Conservation (phyloP, 1,140 invertebrate species). For the Vanessa tameamea region DNA sequence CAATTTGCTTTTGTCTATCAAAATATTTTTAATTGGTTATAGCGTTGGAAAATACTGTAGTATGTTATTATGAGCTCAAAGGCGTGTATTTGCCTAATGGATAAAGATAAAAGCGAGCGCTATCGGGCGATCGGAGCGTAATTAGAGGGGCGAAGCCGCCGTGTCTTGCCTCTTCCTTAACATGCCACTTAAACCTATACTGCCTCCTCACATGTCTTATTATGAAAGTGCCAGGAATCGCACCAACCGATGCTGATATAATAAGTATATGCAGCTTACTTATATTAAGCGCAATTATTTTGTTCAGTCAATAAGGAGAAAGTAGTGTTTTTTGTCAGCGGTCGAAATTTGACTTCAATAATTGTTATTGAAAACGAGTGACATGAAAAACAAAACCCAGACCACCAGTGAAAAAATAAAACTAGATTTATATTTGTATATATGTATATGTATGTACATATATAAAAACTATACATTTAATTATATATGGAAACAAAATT, state of each 20-base stretch:
- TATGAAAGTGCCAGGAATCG: slow-evolving; percentile 52
- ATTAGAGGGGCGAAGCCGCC: slow-evolving; percentile 67
- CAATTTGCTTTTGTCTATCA: slow-evolving; percentile 76
- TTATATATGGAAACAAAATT: too few species aligned
- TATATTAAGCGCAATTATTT: too few species aligned
- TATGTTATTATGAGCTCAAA: slow-evolving; percentile 71
- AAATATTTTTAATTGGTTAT: slow-evolving; percentile 79
- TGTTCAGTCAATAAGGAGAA: too few species aligned
- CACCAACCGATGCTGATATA: slow-evolving; percentile 31
- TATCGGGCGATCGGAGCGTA: slow-evolving; percentile 68
- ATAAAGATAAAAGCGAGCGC: slow-evolving; percentile 75
- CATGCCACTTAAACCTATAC: slow-evolving; percentile 76
- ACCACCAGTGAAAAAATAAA: too few species aligned
- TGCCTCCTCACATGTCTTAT: slow-evolving; percentile 55
- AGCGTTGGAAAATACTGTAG: slow-evolving; percentile 71
- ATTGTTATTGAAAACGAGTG: too few species aligned
- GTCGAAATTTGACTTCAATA: too few species aligned
- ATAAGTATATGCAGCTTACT: neutral
- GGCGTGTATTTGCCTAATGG: slow-evolving; percentile 80
- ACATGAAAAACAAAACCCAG: too few species aligned
- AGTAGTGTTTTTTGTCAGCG: too few species aligned
- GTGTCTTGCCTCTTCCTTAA: slow-evolving; percentile 55
- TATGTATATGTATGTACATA: too few species aligned
- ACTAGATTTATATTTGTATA: too few species aligned
- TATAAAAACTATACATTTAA: too few species aligned